These are phyloP conservation scores for Anastatus disparis DNA, from an alignment of 1,140 invertebrate species.

Conservation along the genomic window DNA sequence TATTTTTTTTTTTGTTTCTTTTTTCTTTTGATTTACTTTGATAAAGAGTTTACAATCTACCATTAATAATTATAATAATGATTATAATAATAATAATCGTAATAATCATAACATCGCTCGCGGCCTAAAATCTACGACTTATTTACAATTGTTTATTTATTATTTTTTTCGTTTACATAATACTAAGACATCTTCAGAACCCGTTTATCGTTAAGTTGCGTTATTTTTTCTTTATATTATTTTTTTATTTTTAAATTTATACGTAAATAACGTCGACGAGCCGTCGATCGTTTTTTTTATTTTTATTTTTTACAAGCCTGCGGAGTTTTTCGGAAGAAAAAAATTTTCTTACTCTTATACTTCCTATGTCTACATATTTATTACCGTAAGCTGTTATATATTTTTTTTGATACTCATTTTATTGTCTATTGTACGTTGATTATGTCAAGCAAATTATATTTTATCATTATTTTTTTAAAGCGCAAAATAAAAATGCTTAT, in stretches of 20 bases:
- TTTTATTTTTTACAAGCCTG: slow-evolving; percentile 32
- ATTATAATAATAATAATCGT: slow-evolving; percentile 27
- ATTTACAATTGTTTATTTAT: slow-evolving; percentile 36
- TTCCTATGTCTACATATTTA: slow-evolving; percentile 16
- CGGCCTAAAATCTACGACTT: slow-evolving; percentile 42
- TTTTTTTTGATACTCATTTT: slow-evolving; percentile 64
- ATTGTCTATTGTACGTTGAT: slow-evolving; percentile 62
- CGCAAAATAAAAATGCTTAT: slow-evolving; percentile 28
- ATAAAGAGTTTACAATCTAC: slow-evolving; percentile 30
- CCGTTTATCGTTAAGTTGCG: slow-evolving; percentile 39
- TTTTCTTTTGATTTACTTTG: slow-evolving; percentile 38
- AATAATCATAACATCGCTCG: slow-evolving; percentile 39
- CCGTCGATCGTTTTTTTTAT: neutral
- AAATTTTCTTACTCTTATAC: slow-evolving; percentile 8
- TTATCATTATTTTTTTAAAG: slow-evolving; percentile 22
- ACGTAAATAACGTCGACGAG: slow-evolving; percentile 20
- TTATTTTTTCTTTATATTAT: slow-evolving; percentile 33
- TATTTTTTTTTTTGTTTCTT: too few relatives aligned
- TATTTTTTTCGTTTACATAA: slow-evolving; percentile 32
- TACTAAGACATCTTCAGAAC: slow-evolving; percentile 41
- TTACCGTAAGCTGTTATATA: slow-evolving; percentile 45
- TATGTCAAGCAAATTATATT: slow-evolving; percentile 37
- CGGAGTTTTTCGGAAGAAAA: slow-evolving; percentile 31
- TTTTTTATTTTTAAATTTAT: slow-evolving; percentile 16
- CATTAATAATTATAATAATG: slow-evolving; percentile 21